Evolutionary conservation across 2,888 invertebrate species (phyloP).

Genomic region (Heliothis peltigera): DNA sequence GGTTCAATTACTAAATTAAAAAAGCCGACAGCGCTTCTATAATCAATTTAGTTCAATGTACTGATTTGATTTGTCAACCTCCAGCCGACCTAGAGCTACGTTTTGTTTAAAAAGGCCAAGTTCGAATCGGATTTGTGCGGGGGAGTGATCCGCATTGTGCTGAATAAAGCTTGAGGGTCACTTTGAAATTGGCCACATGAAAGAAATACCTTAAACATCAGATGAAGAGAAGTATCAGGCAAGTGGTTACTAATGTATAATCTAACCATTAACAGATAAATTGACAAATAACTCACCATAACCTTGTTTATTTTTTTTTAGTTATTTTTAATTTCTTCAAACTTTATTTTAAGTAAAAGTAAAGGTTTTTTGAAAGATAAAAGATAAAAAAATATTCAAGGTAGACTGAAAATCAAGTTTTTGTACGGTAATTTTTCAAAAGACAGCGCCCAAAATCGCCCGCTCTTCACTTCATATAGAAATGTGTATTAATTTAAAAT

Average conservation of each 20-base stretch:
- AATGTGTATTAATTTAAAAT: too few relatives aligned
- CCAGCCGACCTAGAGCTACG: slow-evolving; percentile 2
- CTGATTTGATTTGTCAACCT: slow-evolving; percentile 47
- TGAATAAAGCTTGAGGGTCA: slow-evolving; percentile 10
- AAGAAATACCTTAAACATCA: neutral
- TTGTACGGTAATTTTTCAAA: too few relatives aligned
- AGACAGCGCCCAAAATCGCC: too few relatives aligned
- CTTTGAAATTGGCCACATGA: slow-evolving; percentile 5
- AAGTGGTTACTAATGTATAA: neutral
- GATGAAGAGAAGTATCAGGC: neutral
- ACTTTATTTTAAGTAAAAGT: too few relatives aligned
- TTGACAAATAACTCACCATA: too few relatives aligned
- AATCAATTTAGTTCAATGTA: slow-evolving; percentile 36
- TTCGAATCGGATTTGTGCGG: slow-evolving; percentile 13
- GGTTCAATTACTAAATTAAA: slow-evolving; percentile 33
- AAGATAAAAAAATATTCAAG: too few relatives aligned
- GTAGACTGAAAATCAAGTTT: too few relatives aligned
- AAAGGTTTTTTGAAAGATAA: too few relatives aligned
- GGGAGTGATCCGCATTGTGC: slow-evolving; percentile 1
- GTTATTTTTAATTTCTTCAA: too few relatives aligned
- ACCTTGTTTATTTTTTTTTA: too few relatives aligned
- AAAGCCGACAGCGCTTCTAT: slow-evolving; percentile 10
- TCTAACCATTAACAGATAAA: neutral
- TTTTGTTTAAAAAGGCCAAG: slow-evolving; percentile 31
- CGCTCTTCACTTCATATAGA: too few relatives aligned